A percentile compares a stretch with the other conserved stretches of the same genome.
Evolutionary conservation across 2,888 invertebrate species (phyloP).

Genomic region (Deroplatys truncata): DNA sequence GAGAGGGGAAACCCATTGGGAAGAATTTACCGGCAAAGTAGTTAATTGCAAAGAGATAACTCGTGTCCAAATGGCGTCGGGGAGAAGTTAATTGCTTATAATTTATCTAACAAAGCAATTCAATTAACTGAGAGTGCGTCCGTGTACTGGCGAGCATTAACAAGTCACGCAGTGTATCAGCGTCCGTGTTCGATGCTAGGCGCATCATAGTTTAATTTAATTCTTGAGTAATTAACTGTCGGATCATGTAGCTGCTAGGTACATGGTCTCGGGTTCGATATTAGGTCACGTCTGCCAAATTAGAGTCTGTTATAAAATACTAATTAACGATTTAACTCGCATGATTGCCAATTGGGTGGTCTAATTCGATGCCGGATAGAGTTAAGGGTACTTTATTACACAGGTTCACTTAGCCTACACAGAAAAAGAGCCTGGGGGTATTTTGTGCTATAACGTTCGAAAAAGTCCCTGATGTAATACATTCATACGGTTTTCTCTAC

Average conservation of each 20-base stretch:
- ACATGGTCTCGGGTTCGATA: not conserved
- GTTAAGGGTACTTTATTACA: no score
- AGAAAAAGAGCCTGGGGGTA: no score
- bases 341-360: no score
- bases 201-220: not conserved
- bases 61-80: not conserved
- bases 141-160: not conserved
- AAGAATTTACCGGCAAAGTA: not conserved
- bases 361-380: no score
- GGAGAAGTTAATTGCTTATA: not conserved
- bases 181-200: no score
- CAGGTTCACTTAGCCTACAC: no score
- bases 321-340: no score
- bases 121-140: not conserved
- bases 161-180: not conserved
- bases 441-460: no score
- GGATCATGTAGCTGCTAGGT: not conserved
- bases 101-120: not conserved
- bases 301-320: no score
- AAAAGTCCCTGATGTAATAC: no score
- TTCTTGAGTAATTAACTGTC: not conserved
- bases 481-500: no score
- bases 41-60: not conserved
- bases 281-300: not conserved
- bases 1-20: not conserved